Evolutionary conservation across 2,797 vertebrate species (phyloP), one percentile per base, ranked within the genome.

Genomic region (Paguma larvata): DNA sequence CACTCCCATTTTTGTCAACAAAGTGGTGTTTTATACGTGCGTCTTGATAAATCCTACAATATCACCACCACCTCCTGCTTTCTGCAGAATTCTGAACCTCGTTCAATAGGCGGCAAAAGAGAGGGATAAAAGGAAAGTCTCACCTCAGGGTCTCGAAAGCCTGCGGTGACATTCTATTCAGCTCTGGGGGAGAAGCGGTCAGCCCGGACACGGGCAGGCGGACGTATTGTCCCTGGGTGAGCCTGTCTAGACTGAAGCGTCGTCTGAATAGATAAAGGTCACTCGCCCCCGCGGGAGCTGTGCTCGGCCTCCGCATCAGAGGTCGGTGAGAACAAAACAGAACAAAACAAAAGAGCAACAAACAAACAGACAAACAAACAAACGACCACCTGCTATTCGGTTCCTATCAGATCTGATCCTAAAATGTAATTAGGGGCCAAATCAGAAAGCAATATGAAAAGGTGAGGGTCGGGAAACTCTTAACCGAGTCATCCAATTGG

Each of bases 141-240:
- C 32, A 3, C 1, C 7, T 19, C 21, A 13, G 68, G 15, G 21
- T 78, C 23, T 78, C 23, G 1, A 5, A 34, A 78, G 16, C 73
- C 16, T 1, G 73, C 2, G 0, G 16, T 2, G 73, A 2, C 44
- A 6, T 18, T 62, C 9, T 30, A 14, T 30, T 30, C 32, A 15
- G 11, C 23, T 1, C 3, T 5, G n/a, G 59, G 23, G 21, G 15
- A 1, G 15, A 4, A 48, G 9, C 21, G 6, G 13, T 12, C 53
- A 4, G 5, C 13, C 5, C 2, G 1, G 48, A 38, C 3, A 0
- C 0, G 21, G 46, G 3, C 23, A 13, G 23, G 21, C 5, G 14
- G 25, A 2, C 15, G 38, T 63, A 5, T 3, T 48, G 21, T 9
- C 25, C 6, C 1, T 13, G 38, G 1, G 6, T 9, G 27, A 13